Conservation (phyloP, 1,140 invertebrate genomes). For the Heterodera carotae region DNA sequence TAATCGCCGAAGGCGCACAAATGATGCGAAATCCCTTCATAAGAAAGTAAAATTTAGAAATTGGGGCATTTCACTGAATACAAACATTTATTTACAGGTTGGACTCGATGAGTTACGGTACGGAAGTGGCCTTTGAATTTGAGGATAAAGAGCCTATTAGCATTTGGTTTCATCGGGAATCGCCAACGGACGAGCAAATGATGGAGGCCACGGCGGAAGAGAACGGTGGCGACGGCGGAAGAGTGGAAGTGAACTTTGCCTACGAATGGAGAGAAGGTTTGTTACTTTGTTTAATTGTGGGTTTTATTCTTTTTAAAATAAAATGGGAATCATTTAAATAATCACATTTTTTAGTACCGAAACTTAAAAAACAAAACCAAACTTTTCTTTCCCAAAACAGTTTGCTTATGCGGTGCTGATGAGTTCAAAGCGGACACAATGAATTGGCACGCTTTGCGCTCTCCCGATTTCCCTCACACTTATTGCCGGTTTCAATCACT, state of each 20-base stretch:
- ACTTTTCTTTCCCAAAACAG: slow-evolving; percentile 9
- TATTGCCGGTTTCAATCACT: slow-evolving; percentile 32
- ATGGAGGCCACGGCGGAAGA: not conserved
- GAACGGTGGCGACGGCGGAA: not conserved
- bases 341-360: not conserved
- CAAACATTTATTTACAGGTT: slow-evolving; percentile 20
- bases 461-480: slow-evolving; percentile 41
- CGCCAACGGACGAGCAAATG: slow-evolving; percentile 15
- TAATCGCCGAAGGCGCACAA: slow-evolving; percentile 30
- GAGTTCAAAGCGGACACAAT: slow-evolving; percentile 26
- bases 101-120: not conserved
- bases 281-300: too few relatives aligned
- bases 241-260: slow-evolving; percentile 23
- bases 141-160: not conserved
- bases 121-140: not conserved
- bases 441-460: slow-evolving; percentile 32
- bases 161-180: slow-evolving; percentile 46
- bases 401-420: slow-evolving; percentile 36
- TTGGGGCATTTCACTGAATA: not conserved
- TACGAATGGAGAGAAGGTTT: slow-evolving; percentile 46
- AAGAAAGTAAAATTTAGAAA: not conserved
- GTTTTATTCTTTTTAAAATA: too few relatives aligned
- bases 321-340: not conserved
- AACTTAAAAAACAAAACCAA: too few relatives aligned
- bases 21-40: slow-evolving; percentile 16